Evolutionary conservation across 1,140 invertebrate genomes (phyloP), one percentile per base, ranked within the genome.

Genomic region (Plectrocnemia conspersa): DNA sequence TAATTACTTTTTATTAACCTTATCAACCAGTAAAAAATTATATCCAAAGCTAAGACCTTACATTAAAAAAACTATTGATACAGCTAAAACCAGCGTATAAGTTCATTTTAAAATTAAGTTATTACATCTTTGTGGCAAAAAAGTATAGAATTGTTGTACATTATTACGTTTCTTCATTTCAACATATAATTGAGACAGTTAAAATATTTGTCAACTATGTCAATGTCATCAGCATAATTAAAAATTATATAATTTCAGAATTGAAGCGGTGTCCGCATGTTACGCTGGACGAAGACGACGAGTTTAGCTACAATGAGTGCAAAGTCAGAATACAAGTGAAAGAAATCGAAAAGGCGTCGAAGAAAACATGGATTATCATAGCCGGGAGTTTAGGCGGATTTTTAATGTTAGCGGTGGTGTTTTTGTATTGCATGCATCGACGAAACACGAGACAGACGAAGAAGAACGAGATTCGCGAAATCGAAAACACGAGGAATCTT

Each of bases 391-490:
- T 77, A 0, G 67, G 65, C 1, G 72, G 69, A 2, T 75, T 75
- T 54, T 65, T 77, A 0, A 62, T 76, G 3, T 66, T 68, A 15
- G 74, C 76, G 53, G 69, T 75, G 4, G 59, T 73, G 22, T 63
- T 74, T 1, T 63, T 77, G 0, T 74, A 69, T 50, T 63, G 71
- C 11, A 69, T 76, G 67, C 75, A 77, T 49, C 63, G 71, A 33
- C 64, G 73, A 59, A 77, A 77, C 57, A 72, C 74, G 0, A 66
- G 67, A 3, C 68, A 71, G 40, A 74, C 68, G 2, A 75, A 73
- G 54, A 52, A 64, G 54, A 18, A 3, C 22, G 27, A 29, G 27
- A 29, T 29, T 29, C n/a, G 6, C 6, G 27, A 29, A n/a, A n/a
- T n/a, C n/a, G n/a, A n/a, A n/a, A n/a, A n/a, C n/a, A n/a, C n/a